These are phyloP conservation scores for Phoxinus phoxinus DNA, from an alignment of 2,113 vertebrate species.

Conservation along the genomic window DNA sequence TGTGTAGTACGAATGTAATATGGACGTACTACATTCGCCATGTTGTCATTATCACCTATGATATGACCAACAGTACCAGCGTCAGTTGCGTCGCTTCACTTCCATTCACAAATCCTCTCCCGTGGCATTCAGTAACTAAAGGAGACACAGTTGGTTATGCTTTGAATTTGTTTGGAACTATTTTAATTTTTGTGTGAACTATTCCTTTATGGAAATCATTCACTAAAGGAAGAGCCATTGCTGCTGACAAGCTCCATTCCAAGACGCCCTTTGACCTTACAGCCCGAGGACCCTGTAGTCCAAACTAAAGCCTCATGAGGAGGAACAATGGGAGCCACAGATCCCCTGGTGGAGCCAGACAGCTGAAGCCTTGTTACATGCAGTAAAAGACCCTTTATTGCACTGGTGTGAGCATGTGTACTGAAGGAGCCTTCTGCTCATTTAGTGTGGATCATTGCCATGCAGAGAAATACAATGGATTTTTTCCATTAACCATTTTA, in stretches of 20 bases:
- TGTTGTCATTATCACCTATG: too few relatives aligned
- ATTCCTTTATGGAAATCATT: slow-evolving; percentile 15
- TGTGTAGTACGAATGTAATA: too few relatives aligned
- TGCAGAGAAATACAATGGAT: slow-evolving; percentile 46
- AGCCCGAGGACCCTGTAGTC: slow-evolving; percentile 61
- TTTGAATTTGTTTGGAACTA: neutral
- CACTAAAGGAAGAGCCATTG: slow-evolving; percentile 16
- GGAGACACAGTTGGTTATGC: neutral
- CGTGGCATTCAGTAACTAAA: neutral
- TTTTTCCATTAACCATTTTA: slow-evolving; percentile 47
- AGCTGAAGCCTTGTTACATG: slow-evolving; percentile 64
- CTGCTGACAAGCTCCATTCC: slow-evolving; percentile 48
- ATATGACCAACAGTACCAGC: too few relatives aligned
- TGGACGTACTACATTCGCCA: too few relatives aligned
- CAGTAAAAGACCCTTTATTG: slow-evolving; percentile 62
- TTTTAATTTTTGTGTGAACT: neutral
- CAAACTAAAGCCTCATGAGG: slow-evolving; percentile 59
- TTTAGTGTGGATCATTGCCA: slow-evolving; percentile 47
- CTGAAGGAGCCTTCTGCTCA: slow-evolving; percentile 43
- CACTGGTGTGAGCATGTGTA: slow-evolving; percentile 41
- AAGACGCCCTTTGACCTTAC: slow-evolving; percentile 67
- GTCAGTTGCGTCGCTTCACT: too few relatives aligned
- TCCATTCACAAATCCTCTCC: too few relatives aligned
- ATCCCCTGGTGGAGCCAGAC: slow-evolving; percentile 64
- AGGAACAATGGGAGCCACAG: slow-evolving; percentile 72